Evolutionary conservation across 2,797 vertebrate species (phyloP).

Genomic region (Myoxocephalus aenaeus): DNA sequence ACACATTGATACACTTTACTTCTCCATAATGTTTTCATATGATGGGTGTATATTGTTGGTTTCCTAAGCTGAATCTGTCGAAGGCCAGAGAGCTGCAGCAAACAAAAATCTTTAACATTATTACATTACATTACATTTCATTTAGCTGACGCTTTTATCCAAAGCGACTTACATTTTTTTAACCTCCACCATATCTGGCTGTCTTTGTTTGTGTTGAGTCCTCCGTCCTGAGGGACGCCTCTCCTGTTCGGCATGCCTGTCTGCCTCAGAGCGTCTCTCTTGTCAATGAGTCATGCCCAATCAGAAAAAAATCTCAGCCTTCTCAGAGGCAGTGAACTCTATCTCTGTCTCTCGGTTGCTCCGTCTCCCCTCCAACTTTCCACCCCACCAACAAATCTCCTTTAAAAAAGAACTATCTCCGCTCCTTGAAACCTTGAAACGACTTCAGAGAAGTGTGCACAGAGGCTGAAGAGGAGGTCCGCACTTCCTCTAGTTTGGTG

Average conservation of each 20-base stretch:
- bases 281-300: slow-evolving; percentile 33
- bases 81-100: background rate
- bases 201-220: slow-evolving; percentile 23
- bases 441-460: slow-evolving; percentile 45
- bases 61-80: background rate
- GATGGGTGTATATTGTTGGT: background rate
- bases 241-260: slow-evolving; percentile 6
- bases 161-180: too few species aligned
- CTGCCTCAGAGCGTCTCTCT: slow-evolving; percentile 29
- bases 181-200: background rate
- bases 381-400: slow-evolving; percentile 36
- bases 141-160: too few species aligned
- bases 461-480: slow-evolving; percentile 58
- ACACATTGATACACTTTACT: background rate
- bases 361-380: slow-evolving; percentile 19
- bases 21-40: background rate
- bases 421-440: slow-evolving; percentile 41
- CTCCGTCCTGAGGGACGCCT: slow-evolving; percentile 18
- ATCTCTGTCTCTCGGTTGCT: slow-evolving; percentile 5
- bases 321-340: slow-evolving; percentile 34
- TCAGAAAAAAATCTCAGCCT: slow-evolving; percentile 21
- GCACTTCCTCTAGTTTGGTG: slow-evolving; percentile 54
- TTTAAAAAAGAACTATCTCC: slow-evolving; percentile 45
- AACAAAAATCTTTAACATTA: background rate
- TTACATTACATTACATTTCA: too few species aligned